phyloP scores from a whole-genome alignment of 2,797 vertebrate species.

The Lithobates sylvaticus region DNA sequence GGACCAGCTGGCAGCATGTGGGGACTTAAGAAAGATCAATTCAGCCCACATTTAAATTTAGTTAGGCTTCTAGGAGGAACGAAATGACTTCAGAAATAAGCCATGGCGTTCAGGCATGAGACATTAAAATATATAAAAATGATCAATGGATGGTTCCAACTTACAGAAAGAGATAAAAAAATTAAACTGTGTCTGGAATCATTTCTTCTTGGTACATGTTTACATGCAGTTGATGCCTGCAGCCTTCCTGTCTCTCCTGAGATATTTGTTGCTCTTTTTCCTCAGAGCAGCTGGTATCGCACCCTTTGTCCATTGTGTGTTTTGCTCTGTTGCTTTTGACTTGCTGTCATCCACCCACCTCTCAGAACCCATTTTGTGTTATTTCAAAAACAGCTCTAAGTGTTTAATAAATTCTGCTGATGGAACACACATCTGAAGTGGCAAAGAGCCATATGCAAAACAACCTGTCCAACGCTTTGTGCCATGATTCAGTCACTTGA shows the following conservation, averaged over 20 bases:
- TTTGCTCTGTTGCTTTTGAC: not conserved
- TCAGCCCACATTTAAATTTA: slow-evolving; percentile 46
- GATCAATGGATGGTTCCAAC: slow-evolving; percentile 17
- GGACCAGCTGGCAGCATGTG: slow-evolving; percentile 12
- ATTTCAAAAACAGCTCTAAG: not conserved
- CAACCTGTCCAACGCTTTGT: not conserved
- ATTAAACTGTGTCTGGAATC: slow-evolving; percentile 6
- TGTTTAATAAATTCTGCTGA: slow-evolving; percentile 3
- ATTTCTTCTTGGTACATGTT: slow-evolving; percentile 25
- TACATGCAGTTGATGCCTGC: slow-evolving; percentile 12
- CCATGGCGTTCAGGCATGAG: slow-evolving; percentile 38
- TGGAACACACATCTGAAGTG: not conserved
- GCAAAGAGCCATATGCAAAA: not conserved
- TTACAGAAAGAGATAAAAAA: slow-evolving; percentile 22
- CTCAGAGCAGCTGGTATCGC: slow-evolving; percentile 36
- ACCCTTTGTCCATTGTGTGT: slow-evolving; percentile 40
- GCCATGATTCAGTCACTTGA: not conserved
- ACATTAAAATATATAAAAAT: slow-evolving; percentile 4
- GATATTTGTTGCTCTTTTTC: slow-evolving; percentile 10
- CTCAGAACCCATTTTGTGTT: not conserved
- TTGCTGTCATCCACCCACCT: not conserved
- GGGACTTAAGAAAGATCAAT: slow-evolving; percentile 16
- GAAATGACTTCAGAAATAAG: slow-evolving; percentile 51
- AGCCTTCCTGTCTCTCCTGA: slow-evolving; percentile 22
- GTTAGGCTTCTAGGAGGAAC: slow-evolving; percentile 47